Percentiles rank a stretch among this genome's conserved stretches.
Evolutionary conservation across 2,113 vertebrate species (phyloP).

Genomic region (Phylloscopus trochiloides): DNA sequence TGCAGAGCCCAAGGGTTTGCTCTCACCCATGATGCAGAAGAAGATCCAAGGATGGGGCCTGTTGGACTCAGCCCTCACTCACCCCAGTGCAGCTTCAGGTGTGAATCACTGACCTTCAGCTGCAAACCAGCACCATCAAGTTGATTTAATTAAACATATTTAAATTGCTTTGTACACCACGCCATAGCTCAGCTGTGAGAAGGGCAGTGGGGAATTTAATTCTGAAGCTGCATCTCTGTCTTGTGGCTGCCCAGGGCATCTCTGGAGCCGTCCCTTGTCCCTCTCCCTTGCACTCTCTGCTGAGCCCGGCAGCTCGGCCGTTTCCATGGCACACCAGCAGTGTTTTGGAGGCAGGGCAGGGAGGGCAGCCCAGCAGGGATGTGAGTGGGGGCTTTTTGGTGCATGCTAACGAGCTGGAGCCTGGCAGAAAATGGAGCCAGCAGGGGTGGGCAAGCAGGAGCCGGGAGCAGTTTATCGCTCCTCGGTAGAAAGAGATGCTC

Average conservation of each 20-base stretch:
- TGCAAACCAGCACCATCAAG: neutral
- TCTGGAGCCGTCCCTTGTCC: rapidly evolving
- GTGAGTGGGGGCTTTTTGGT: neutral
- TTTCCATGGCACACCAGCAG: neutral
- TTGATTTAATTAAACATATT: neutral
- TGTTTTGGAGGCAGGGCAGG: neutral
- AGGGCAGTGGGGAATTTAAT: neutral
- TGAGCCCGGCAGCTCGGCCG: rapidly evolving
- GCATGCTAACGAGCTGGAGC: neutral
- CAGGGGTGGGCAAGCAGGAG: neutral
- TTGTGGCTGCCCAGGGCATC: neutral
- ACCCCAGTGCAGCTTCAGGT: neutral
- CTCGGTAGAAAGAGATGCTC: neutral
- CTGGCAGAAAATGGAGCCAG: neutral
- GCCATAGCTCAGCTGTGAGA: neutral
- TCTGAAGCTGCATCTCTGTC: neutral
- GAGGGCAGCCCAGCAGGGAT: neutral
- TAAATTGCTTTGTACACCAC: neutral
- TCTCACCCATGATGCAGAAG: neutral
- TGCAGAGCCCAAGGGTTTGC: neutral
- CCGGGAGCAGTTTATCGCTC: neutral
- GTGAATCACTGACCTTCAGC: neutral
- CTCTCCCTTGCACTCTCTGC: neutral
- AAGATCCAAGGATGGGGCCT: rapidly evolving
- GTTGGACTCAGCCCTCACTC: neutral